Conservation (phyloP, 23 tunicate genomes). For the Ciona savignyi region DNA sequence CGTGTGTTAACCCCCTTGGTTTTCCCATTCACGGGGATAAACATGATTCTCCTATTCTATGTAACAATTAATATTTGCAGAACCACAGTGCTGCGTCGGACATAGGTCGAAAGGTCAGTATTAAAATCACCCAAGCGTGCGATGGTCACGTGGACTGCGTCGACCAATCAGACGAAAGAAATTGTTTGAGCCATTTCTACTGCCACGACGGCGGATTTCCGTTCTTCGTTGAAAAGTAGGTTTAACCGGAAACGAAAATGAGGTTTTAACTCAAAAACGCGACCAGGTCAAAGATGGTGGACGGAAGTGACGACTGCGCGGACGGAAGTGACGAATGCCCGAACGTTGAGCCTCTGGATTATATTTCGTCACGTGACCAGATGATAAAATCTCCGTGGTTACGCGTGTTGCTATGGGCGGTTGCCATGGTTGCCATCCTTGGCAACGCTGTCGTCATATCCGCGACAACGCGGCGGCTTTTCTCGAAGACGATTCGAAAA, state of each 20-base stretch:
- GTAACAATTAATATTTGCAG: no score
- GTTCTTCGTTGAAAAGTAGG: slow-evolving; percentile 10
- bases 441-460: slow-evolving; percentile 32
- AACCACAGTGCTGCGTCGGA: no score
- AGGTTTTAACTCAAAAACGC: no score
- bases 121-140: slow-evolving; percentile 26
- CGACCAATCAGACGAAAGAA: slow-evolving; percentile 30
- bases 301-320: slow-evolving; percentile 36
- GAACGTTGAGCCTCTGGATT: slow-evolving; percentile 19
- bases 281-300: slow-evolving; percentile 32
- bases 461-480: background rate
- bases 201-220: slow-evolving; percentile 25
- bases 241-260: no score
- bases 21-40: no score
- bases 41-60: no score
- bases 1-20: no score
- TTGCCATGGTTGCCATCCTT: slow-evolving; percentile 21
- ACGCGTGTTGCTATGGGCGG: slow-evolving; percentile 21
- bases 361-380: slow-evolving; percentile 33
- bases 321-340: slow-evolving; percentile 79
- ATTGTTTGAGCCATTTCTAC: slow-evolving; percentile 44
- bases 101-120: slow-evolving; percentile 13
- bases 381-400: slow-evolving; percentile 11
- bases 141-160: slow-evolving; percentile 48
- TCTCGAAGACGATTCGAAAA: background rate